phyloP scores from a whole-genome alignment of 2,888 invertebrate species.

The Megalurothrips usitatus region DNA sequence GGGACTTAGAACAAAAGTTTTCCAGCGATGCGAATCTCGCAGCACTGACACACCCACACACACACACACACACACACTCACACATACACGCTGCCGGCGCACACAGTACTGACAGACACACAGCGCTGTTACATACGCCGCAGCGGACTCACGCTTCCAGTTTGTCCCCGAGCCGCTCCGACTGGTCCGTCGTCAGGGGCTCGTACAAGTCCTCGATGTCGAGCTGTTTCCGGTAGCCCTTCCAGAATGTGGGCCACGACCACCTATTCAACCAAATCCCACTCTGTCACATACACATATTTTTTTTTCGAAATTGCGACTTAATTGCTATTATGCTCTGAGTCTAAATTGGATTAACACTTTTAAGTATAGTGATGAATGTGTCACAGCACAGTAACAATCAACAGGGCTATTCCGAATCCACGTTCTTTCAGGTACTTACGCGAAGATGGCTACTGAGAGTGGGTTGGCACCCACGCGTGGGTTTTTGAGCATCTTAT shows the following conservation, averaged over 20 bases:
- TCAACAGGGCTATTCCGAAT: too few species aligned
- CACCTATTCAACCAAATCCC: too few species aligned
- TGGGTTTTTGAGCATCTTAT: not conserved
- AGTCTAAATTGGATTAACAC: too few species aligned
- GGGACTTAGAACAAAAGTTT: too few species aligned
- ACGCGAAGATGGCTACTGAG: not conserved
- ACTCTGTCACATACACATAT: too few species aligned
- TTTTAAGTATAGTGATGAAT: too few species aligned
- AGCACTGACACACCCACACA: not conserved
- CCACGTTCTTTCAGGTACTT: not conserved
- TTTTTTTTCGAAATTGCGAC: too few species aligned
- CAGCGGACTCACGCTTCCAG: conserved; percentile 3
- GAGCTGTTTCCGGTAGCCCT: not conserved
- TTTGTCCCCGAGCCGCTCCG: not conserved
- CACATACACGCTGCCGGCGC: not conserved
- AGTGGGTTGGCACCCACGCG: not conserved
- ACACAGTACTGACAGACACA: not conserved
- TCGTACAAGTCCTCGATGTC: conserved; percentile 7
- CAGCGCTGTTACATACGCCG: not conserved
- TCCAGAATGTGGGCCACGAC: conserved; percentile 7
- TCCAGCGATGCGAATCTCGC: too few species aligned
- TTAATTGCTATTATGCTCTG: too few species aligned
- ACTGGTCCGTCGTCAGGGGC: not conserved
- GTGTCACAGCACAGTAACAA: too few species aligned
- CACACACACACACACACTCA: not conserved